phyloP scores from a whole-genome alignment of 2,888 invertebrate genomes.

The Parasteatoda lunata region DNA sequence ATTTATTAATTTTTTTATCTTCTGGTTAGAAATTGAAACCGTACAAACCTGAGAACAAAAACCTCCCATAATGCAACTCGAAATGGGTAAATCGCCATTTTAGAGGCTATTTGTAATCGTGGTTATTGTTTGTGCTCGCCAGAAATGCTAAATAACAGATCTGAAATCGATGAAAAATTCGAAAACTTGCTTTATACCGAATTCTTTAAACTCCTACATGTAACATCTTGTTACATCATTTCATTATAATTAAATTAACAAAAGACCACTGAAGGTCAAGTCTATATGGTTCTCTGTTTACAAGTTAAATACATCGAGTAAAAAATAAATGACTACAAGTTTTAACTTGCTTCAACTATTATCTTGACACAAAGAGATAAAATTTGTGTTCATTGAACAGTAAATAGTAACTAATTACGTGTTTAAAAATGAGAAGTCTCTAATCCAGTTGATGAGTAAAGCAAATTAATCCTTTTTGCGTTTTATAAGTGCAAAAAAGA shows the following conservation, averaged over 20 bases:
- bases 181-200: background rate
- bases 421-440: too few relatives aligned
- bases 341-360: constrained; percentile 21
- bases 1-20: too few relatives aligned
- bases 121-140: constrained; percentile 43
- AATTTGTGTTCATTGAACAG: background rate
- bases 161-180: constrained; percentile 8
- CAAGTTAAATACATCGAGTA: constrained; percentile 25
- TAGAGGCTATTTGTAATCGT: constrained; percentile 52
- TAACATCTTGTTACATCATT: constrained; percentile 12
- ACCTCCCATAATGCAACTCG: constrained; percentile 56
- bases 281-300: constrained; percentile 47
- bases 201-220: background rate
- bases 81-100: constrained; percentile 56
- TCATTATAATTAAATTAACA: constrained; percentile 22
- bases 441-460: constrained; percentile 12
- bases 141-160: constrained; percentile 52
- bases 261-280: constrained; percentile 60
- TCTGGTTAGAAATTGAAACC: too few relatives aligned
- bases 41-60: background rate
- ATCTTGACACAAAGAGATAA: constrained; percentile 12
- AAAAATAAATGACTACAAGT: constrained; percentile 60
- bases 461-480: constrained; percentile 65
- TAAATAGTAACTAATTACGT: too few relatives aligned
- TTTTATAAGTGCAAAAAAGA: constrained; percentile 31